Conservation (phyloP, 2,888 invertebrate genomes). For the Oxycera nigricornis region DNA sequence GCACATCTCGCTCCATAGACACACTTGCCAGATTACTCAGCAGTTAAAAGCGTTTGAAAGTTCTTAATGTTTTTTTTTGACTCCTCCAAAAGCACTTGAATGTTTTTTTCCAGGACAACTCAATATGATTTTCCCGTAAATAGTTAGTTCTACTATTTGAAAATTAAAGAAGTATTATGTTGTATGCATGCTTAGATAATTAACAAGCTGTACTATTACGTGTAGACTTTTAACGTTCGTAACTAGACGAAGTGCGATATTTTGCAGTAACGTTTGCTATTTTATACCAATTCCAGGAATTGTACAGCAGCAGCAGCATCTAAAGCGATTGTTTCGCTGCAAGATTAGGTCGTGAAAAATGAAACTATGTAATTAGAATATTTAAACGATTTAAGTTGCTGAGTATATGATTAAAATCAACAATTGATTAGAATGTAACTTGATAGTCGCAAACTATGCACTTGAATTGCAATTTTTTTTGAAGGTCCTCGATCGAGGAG, state of each 20-base stretch:
- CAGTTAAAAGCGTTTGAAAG: too few species aligned
- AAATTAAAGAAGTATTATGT: constrained; percentile 5
- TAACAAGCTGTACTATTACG: not conserved
- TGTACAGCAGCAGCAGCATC: constrained; percentile 1
- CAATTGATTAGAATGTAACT: not conserved
- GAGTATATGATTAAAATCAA: not conserved
- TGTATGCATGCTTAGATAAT: constrained; percentile 31
- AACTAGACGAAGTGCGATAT: too few species aligned
- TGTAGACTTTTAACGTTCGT: constrained; percentile 9
- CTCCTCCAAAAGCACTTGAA: too few species aligned
- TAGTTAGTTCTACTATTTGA: too few species aligned
- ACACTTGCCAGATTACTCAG: too few species aligned
- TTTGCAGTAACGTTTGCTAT: not conserved
- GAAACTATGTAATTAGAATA: not conserved
- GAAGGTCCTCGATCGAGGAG: not conserved
- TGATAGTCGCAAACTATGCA: constrained; percentile 8
- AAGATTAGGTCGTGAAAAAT: not conserved
- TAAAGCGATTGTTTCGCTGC: constrained; percentile 8
- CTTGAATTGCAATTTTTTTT: not conserved
- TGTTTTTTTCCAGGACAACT: too few species aligned
- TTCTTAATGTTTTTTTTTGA: too few species aligned
- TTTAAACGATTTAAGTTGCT: not conserved
- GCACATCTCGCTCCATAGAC: too few species aligned
- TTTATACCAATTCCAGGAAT: constrained; percentile 20
- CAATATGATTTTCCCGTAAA: too few species aligned